Evolutionary conservation across 2,113 vertebrate species (phyloP), one percentile per base, ranked within the genome.

Genomic region (Gasterosteus nipponicus): DNA sequence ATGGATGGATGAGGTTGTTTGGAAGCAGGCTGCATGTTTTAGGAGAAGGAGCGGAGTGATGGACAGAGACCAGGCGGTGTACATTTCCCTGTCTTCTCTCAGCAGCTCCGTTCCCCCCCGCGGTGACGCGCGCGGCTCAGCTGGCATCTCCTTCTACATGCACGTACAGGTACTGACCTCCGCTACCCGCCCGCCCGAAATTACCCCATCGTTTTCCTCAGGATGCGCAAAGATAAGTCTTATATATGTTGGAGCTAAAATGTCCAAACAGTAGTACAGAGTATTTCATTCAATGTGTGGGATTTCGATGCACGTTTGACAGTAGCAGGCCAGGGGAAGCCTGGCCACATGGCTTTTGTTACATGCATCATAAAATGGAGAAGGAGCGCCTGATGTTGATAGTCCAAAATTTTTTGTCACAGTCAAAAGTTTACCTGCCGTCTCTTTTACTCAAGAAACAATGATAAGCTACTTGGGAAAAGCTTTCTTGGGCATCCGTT

Each of bases 1-100:
- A 88, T 84, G 15, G 80, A 88, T 83, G 68, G 74, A 87, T 69
- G 77, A 77, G 79, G 78, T 85, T 75, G 66, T 81, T 85, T 85
- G 89, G 86, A 88, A 62, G 75, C 42, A 65, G 66, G 71, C 33
- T 64, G 70, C 57, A 51, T 86, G 79, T 83, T 87, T 85, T 38
- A 56, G 51, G 66, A 73, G 80, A 72, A 78, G 85, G 75, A 86
- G 87, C n/a, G 63, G 87, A 88, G 78, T 82, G 87, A 88, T 35
- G 56, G 78, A 81, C 63, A 46, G 74, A 82, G 53, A 80, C 57
- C 57, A 81, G 75, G 75, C 66, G 6, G 54, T 49, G 56, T 39
- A 61, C 67, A 72, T 66, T 82, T 78, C 46, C 63, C 4, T 56
- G 64, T 26, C 72, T 53, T 77, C 77, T 79, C 68, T 82, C 77